These are phyloP conservation scores for Orthosia gracilis DNA, from an alignment of 2,888 invertebrate species.

Conservation along the genomic window DNA sequence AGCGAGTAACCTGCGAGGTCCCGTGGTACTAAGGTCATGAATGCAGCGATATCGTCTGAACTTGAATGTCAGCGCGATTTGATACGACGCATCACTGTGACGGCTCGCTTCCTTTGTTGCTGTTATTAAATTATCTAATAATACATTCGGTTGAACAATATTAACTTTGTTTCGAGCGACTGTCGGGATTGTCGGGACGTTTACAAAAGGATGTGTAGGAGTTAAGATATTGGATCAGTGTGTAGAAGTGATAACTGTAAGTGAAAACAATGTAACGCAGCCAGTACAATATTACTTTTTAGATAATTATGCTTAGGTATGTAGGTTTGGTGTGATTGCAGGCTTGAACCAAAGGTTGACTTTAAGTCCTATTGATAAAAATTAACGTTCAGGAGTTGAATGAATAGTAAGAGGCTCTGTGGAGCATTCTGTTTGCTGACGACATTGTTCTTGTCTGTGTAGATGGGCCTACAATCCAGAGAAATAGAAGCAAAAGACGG, in stretches of 20 bases:
- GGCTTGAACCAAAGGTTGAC: too few relatives aligned
- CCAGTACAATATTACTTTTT: neutral
- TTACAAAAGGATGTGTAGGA: slow-evolving; percentile 14
- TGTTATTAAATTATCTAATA: slow-evolving; percentile 85
- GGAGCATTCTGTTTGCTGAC: neutral
- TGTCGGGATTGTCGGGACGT: slow-evolving; percentile 10
- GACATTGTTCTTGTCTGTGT: neutral
- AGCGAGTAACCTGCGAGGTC: slow-evolving; percentile 54
- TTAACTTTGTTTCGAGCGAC: slow-evolving; percentile 50
- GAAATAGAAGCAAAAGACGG: neutral
- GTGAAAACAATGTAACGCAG: neutral
- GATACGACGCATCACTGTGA: slow-evolving; percentile 87
- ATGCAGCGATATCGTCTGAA: slow-evolving; percentile 82
- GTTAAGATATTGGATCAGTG: slow-evolving; percentile 23
- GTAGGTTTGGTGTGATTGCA: too few relatives aligned
- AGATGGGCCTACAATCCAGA: neutral
- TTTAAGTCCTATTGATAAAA: neutral
- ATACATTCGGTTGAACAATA: slow-evolving; percentile 68
- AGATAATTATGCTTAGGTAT: neutral
- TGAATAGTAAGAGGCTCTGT: too few relatives aligned
- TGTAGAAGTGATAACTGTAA: slow-evolving; percentile 41
- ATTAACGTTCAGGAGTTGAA: neutral
- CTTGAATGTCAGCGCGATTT: slow-evolving; percentile 88
- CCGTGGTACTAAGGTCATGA: slow-evolving; percentile 70
- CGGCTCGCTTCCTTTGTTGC: slow-evolving; percentile 86